Percentiles rank a stretch among this genome's conserved stretches.
Conservation (phyloP, 1,140 invertebrate species). For the Cydia splendana region DNA sequence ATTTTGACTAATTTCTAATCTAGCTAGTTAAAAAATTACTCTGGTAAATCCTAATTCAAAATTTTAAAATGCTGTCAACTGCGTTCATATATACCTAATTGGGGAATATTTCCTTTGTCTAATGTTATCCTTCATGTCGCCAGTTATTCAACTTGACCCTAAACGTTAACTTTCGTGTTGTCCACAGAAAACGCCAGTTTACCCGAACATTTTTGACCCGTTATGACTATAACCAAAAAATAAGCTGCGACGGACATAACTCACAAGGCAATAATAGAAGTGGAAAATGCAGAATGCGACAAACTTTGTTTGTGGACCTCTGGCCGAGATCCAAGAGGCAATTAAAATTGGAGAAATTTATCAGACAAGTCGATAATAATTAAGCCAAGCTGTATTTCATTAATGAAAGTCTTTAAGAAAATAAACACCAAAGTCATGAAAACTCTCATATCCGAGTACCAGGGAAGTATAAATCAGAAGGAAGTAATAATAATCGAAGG, state of each 20-base stretch:
- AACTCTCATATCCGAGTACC: constrained; percentile 21
- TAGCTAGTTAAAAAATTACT: too few species aligned
- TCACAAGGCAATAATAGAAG: background rate
- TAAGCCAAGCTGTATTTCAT: background rate
- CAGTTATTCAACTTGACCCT: too few species aligned
- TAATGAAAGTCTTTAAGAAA: background rate
- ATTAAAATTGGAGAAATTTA: constrained; percentile 3
- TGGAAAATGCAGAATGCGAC: background rate
- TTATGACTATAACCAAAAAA: too few species aligned
- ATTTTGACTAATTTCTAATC: too few species aligned
- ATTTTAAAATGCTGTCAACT: too few species aligned
- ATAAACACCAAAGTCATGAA: background rate
- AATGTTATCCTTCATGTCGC: too few species aligned
- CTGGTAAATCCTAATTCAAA: too few species aligned
- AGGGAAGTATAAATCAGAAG: background rate
- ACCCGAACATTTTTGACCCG: too few species aligned
- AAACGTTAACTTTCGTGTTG: too few species aligned
- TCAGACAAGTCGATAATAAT: background rate
- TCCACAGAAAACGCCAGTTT: too few species aligned
- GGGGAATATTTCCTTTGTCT: too few species aligned
- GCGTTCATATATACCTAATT: too few species aligned
- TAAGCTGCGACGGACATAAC: background rate
- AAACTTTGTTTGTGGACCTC: background rate
- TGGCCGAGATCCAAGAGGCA: background rate
- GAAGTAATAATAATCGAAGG: background rate